phyloP scores from a whole-genome alignment of 2,888 invertebrate species.

The Antheraea yamamai region DNA sequence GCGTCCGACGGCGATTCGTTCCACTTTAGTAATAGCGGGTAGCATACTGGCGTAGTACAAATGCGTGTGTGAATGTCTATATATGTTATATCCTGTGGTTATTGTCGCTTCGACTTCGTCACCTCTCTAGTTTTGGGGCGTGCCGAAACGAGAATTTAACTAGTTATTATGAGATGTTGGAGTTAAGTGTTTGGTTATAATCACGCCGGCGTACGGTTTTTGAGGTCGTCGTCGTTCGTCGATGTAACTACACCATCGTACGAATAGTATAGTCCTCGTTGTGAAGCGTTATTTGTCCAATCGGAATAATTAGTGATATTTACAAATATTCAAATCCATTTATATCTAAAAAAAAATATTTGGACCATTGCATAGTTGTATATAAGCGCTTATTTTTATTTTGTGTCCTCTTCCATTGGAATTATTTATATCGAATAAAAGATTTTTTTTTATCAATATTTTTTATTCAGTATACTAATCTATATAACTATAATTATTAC shows the following conservation, averaged over 20 bases:
- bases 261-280: conserved; percentile 49
- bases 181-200: conserved; percentile 3
- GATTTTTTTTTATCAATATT: conserved; percentile 66
- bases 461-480: conserved; percentile 59
- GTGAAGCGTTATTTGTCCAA: conserved; percentile 69
- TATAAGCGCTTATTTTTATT: conserved; percentile 61
- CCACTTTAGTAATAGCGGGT: conserved; percentile 59
- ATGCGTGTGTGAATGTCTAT: conserved; percentile 64
- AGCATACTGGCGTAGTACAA: conserved; percentile 79
- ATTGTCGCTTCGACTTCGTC: conserved; percentile 35
- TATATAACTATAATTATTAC: conserved; percentile 42
- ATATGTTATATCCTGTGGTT: conserved; percentile 37
- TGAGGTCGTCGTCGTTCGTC: not conserved
- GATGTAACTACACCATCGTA: not conserved
- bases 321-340: conserved; percentile 47
- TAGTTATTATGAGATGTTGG: not conserved
- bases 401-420: conserved; percentile 47
- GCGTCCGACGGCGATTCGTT: conserved; percentile 56
- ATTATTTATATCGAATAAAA: conserved; percentile 60
- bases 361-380: conserved; percentile 70
- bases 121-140: conserved; percentile 23
- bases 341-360: conserved; percentile 45
- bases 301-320: conserved; percentile 63
- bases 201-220: not conserved
- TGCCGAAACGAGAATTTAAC: not conserved